These are phyloP conservation scores for Apodemia mormo DNA, from an alignment of 2,888 invertebrate genomes.

Conservation along the genomic window DNA sequence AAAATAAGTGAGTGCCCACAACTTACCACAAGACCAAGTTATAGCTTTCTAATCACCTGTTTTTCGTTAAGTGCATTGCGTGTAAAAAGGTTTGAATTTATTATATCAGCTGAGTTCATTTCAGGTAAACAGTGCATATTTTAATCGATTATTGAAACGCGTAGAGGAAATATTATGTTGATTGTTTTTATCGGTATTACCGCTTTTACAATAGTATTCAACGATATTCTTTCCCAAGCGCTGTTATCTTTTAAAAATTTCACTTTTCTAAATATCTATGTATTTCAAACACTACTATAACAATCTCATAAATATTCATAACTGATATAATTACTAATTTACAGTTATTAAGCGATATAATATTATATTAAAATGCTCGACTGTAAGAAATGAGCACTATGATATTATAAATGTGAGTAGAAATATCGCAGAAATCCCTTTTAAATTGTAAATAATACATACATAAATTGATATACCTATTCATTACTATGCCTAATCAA, in stretches of 20 bases:
- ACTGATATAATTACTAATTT: too few relatives aligned
- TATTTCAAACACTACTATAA: background rate
- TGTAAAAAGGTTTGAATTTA: background rate
- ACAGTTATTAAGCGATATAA: too few relatives aligned
- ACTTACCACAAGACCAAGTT: constrained; percentile 6
- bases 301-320: background rate
- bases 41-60: constrained; percentile 15
- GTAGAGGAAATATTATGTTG: background rate
- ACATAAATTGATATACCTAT: too few relatives aligned
- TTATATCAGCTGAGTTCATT: background rate
- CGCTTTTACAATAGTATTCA: background rate
- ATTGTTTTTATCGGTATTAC: background rate
- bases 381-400: too few relatives aligned
- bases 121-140: constrained; percentile 15
- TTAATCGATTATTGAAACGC: background rate
- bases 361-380: too few relatives aligned
- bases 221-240: background rate
- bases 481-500: too few relatives aligned
- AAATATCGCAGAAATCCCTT: too few relatives aligned
- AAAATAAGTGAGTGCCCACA: constrained; percentile 55
- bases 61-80: constrained; percentile 15
- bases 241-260: background rate
- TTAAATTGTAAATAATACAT: too few relatives aligned
- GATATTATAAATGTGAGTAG: too few relatives aligned
- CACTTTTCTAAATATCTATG: background rate